Base-by-base conservation (phyloP, 2,888 invertebrate genomes). In the Lypha dubia region DNA sequence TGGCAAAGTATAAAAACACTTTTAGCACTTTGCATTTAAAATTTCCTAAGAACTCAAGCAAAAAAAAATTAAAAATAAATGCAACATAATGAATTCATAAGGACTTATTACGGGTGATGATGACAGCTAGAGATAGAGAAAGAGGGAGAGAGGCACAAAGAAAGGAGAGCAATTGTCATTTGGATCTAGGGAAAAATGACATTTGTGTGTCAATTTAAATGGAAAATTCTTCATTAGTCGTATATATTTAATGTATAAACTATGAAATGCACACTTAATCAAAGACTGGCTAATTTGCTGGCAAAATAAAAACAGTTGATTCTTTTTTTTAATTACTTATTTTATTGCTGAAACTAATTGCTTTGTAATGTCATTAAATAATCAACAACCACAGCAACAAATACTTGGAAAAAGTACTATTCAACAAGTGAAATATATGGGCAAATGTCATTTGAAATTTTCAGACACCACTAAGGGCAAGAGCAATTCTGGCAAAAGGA, bases 101-200 rank as follows among this genome's bases (percentile, higher is more conserved):
- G 73, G 65, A 73, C 56, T 44, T 20, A 22, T 0, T 20, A 32
- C 11, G 49, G 60, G 20, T 46, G n/a, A 22, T 35, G 56, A 38
- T 58, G 62, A 62, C 17, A 74, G 35, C 28, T 11, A 35, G 35
- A 32, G 13, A 4, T 1, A 49, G 49, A 49, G 49, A 9, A n/a
- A 28, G 9, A 28, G 44, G n/a, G 44, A 44, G 41, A 13, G 11
- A 38, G 11, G 38, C 11, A 1, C 17, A 22, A 4, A n/a, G 38
- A 38, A 22, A 32, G 32, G n/a, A 53, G 32, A 46, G 44, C 74
- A 81, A 84, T 81, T 73, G 65, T 68, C 56, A 74, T 68, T 74
- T 77, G 62, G 74, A 77, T 77, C 70, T 44, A 74, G 84, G 81
- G 77, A 70, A 84, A 76, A 70, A 49, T 70, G 63, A 49, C 84